phyloP scores from a whole-genome alignment of 2,888 invertebrate genomes.

The Cylloceria caligata region DNA sequence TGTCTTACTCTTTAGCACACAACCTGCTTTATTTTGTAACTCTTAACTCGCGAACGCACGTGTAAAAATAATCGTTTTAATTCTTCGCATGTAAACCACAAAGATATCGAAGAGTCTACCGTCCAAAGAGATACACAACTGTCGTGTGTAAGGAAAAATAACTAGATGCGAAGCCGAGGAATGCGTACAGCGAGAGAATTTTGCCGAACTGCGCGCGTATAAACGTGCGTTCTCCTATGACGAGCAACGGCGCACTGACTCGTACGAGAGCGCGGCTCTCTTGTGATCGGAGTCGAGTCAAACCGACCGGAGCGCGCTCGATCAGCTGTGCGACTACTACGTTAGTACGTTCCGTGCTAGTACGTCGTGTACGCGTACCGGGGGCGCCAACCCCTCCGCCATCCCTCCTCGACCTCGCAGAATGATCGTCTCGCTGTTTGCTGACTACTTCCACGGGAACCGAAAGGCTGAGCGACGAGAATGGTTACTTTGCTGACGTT shows the following conservation, averaged over 20 bases:
- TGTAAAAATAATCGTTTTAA: not conserved
- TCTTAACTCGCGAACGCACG: not conserved
- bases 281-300: conserved; percentile 7
- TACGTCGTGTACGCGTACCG: not conserved
- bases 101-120: not conserved
- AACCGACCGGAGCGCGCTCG: conserved; percentile 36
- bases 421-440: not conserved
- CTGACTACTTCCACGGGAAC: not conserved
- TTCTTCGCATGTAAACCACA: not conserved
- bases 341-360: conserved; percentile 17
- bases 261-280: conserved; percentile 47
- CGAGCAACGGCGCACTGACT: conserved; percentile 61
- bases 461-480: not conserved
- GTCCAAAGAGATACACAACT: not conserved
- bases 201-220: conserved; percentile 9
- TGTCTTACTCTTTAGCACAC: conserved; percentile 33
- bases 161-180: not conserved
- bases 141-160: not conserved
- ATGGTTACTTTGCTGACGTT: too few relatives aligned
- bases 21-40: not conserved
- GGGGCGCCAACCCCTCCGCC: conserved; percentile 11
- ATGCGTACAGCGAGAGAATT: not conserved
- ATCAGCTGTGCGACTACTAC: conserved; percentile 59
- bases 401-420: not conserved
- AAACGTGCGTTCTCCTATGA: conserved; percentile 16